phyloP scores from a whole-genome alignment of 2,888 invertebrate genomes.

The Cerceris rybyensis region DNA sequence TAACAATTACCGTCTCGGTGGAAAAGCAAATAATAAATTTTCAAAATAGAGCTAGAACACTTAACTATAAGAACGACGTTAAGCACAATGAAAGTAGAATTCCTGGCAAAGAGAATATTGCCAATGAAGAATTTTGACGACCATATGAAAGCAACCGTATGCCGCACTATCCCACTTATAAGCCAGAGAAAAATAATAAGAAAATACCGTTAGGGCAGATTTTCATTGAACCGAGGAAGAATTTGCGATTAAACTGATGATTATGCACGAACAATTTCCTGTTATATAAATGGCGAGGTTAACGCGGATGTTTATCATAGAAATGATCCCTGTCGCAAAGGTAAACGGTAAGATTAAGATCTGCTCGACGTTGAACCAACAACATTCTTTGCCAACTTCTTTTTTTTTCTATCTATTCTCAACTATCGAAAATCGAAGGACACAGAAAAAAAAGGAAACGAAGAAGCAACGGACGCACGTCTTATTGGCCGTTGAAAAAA shows the following conservation, averaged over 20 bases:
- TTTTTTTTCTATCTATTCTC: not conserved
- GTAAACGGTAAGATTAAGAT: not conserved
- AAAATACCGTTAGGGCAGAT: constrained; percentile 5
- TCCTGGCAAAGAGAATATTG: too few species aligned
- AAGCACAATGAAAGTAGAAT: too few species aligned
- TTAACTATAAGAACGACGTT: too few species aligned
- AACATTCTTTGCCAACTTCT: not conserved
- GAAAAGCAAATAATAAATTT: too few species aligned
- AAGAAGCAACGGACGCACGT: not conserved
- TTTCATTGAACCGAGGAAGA: not conserved
- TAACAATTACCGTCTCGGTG: too few species aligned
- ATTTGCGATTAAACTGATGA: constrained; percentile 5
- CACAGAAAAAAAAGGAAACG: not conserved
- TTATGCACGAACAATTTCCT: constrained; percentile 16
- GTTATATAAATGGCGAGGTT: not conserved
- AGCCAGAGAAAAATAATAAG: not conserved
- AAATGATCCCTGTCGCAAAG: not conserved
- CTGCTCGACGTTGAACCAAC: not conserved
- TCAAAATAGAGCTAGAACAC: too few species aligned
- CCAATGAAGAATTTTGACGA: not conserved
- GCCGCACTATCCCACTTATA: not conserved
- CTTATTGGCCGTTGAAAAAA: not conserved
- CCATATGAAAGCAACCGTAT: not conserved
- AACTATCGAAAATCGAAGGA: not conserved
- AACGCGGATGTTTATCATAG: constrained; percentile 1